Base-by-base conservation (phyloP, 2,797 vertebrate species). In the Siniperca obscura region DNA sequence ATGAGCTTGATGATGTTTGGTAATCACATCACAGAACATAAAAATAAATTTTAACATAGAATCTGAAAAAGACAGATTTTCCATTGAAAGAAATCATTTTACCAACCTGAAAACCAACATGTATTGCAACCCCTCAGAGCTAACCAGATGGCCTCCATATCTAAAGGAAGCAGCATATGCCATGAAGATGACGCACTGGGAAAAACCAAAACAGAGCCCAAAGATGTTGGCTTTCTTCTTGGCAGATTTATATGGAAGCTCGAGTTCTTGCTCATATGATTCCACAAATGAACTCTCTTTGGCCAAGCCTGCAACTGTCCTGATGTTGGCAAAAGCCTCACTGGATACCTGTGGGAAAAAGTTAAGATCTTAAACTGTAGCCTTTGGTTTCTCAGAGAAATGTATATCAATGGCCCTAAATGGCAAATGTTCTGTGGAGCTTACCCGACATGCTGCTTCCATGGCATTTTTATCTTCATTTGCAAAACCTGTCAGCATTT, bases 401-500 rank as follows among this genome's bases (percentile, higher is more conserved):
- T 66, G 36, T 25, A 42, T 30, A 55, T 42, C 8, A 42, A 5
- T 44, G 19, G 7, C 5, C 2, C 12, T 30, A 3, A 2, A 13
- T 30, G 1, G 7, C 2, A 34, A 34, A 22, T 36, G 25, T 48
- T 71, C 21, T 73, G 70, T 21, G 14, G 1, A 64, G 38, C 87
- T 88, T 78, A 96, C 96, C 93, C 70, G 94, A 52, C 95, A 96
- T 4, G 95, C 96, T 36, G 57, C 86, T 78, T 96, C 96, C 95
- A 96, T 89, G 25, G 95, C 88, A 40, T 92, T 92, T 85, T 94
- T 95, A 82, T 97, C 95, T 74, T 96, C 90, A 62, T 92, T 95
- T 84, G 95, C 96, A 80, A 96, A 96, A 53, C 96, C 96, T 68
- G 94, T 96, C 64, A 97, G 85, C 95, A 96, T 95, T 87, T 95